phyloP scores from a whole-genome alignment of 2,113 vertebrate species.

The Tretioscincus oriximinensis region DNA sequence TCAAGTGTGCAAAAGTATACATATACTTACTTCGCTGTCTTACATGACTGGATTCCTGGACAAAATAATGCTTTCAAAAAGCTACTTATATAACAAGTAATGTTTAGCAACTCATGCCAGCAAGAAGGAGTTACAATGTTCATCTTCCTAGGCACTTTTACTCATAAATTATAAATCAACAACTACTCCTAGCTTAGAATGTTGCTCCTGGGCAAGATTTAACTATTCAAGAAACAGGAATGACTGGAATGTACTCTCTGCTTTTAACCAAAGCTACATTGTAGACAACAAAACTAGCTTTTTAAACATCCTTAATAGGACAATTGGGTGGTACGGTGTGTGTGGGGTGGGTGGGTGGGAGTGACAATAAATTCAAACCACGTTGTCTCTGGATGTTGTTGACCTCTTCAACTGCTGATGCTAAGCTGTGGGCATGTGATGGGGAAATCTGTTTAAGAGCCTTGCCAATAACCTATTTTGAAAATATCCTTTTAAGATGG shows the following conservation, averaged over 20 bases:
- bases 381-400: neutral
- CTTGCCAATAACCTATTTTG: neutral
- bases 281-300: neutral
- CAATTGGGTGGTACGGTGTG: neutral
- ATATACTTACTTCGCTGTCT: neutral
- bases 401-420: neutral
- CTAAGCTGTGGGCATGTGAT: neutral
- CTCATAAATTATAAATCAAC: slow-evolving; percentile 22
- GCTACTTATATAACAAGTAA: neutral
- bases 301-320: neutral
- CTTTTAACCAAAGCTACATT: slow-evolving; percentile 23
- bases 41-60: neutral
- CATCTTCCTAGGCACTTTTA: neutral
- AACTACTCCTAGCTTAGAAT: slow-evolving; percentile 5
- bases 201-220: slow-evolving; percentile 30
- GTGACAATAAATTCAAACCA: slow-evolving; percentile 8
- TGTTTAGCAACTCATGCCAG: neutral
- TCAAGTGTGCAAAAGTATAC: neutral
- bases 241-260: slow-evolving; percentile 17
- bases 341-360: no score
- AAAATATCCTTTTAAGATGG: neutral
- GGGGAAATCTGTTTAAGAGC: neutral
- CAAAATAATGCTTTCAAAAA: neutral
- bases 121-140: neutral
- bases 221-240: slow-evolving; percentile 21